Conservation (phyloP, 2,888 invertebrate genomes). For the Ormyrus labotus region DNA sequence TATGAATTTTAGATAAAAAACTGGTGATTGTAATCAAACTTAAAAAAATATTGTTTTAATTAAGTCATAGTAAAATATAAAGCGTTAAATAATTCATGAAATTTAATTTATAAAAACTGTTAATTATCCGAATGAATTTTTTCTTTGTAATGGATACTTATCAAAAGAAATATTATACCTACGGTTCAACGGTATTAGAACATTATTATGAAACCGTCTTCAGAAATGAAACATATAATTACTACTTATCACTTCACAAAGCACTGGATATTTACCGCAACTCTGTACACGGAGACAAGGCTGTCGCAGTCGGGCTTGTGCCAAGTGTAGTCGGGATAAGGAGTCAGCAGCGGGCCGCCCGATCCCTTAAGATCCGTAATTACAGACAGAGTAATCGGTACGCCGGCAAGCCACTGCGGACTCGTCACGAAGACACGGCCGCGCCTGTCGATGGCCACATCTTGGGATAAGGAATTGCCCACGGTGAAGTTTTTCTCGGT, state of each 20-base stretch:
- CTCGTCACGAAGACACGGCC: slow-evolving; percentile 73
- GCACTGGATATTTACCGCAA: slow-evolving; percentile 69
- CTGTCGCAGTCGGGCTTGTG: slow-evolving; percentile 68
- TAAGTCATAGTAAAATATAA: no score
- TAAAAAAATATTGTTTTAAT: no score
- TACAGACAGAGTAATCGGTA: slow-evolving; percentile 71
- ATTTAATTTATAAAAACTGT: background rate
- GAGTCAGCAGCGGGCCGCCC: slow-evolving; percentile 71
- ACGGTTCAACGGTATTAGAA: background rate
- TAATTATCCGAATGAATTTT: background rate
- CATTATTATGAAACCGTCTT: background rate
- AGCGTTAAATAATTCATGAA: no score
- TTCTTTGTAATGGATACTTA: no score
- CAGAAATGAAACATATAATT: no score
- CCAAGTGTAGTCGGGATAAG: slow-evolving; percentile 74
- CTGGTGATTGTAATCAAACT: no score
- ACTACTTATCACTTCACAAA: no score
- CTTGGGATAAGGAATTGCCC: slow-evolving; percentile 72
- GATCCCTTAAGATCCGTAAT: slow-evolving; percentile 65
- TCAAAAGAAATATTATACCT: no score
- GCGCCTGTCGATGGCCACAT: slow-evolving; percentile 69
- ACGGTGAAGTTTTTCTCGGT: slow-evolving; percentile 68
- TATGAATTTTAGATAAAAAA: no score
- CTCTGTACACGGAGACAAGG: slow-evolving; percentile 72
- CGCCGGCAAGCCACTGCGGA: slow-evolving; percentile 72